phyloP scores from a whole-genome alignment of 2,113 vertebrate genomes.

The Vicugna pacos region DNA sequence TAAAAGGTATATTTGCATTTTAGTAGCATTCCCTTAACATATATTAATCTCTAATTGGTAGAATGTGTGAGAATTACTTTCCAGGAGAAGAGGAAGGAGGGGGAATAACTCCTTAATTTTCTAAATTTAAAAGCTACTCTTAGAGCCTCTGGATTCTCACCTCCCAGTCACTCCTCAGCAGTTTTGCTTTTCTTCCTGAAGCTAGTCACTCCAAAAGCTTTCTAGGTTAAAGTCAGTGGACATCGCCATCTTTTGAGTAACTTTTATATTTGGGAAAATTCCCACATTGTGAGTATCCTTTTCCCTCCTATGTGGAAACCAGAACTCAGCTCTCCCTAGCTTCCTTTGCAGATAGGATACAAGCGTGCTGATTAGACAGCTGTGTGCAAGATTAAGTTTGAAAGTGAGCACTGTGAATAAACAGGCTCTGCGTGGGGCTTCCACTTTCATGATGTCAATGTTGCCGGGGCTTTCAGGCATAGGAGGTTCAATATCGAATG shows the following conservation, averaged over 20 bases:
- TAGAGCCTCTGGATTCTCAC: slow-evolving; percentile 10
- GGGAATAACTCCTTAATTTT: background rate
- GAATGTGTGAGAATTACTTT: slow-evolving; percentile 62
- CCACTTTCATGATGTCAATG: background rate
- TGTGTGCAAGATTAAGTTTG: background rate
- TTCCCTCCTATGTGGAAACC: background rate
- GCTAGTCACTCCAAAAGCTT: background rate
- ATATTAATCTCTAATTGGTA: slow-evolving; percentile 67
- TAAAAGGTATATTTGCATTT: slow-evolving; percentile 77
- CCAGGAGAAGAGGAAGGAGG: background rate
- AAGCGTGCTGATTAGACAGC: background rate
- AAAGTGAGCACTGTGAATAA: background rate
- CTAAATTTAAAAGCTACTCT: background rate
- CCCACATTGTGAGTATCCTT: background rate
- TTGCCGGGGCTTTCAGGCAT: slow-evolving; percentile 1
- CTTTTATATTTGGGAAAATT: slow-evolving; percentile 52
- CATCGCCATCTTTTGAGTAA: background rate
- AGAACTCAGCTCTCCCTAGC: background rate
- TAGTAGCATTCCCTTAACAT: slow-evolving; percentile 68
- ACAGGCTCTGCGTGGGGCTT: background rate
- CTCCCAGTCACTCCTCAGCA: background rate
- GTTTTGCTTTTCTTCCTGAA: slow-evolving; percentile 42
- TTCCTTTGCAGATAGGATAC: background rate
- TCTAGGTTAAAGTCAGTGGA: slow-evolving; percentile 20
- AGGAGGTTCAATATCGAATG: background rate